Evolutionary conservation across 1,140 invertebrate species (phyloP), one percentile per base, ranked within the genome.

Genomic region (Hypothenemus hampei): DNA sequence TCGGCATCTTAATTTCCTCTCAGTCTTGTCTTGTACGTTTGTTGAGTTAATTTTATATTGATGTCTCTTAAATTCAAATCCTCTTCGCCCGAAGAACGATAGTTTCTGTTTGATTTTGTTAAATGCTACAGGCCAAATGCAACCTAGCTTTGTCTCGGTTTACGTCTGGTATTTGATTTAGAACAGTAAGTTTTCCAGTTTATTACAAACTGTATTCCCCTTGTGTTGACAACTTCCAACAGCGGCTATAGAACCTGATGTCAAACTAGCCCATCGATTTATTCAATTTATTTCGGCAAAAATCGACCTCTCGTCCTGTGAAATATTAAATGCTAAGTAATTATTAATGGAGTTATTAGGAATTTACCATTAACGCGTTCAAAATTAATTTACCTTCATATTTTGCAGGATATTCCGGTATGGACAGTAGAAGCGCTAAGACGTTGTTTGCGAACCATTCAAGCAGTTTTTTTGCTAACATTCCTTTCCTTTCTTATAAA

Each of bases 111-210:
- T 53, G 16, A 36, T 50, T 53, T 54, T 23, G 37, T 47, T 44
- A 54, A 52, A 44, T 57, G 46, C 48, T 51, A 31, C 20, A 37
- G 52, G 49, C 36, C 37, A 39, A 51, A 44, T 46, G 19, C 40
- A 43, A 47, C 48, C 45, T 54, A 51, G 39, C 49, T 51, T 53
- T 47, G 39, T 52, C 54, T 51, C 39, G 43, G 43, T 54, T 46
- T 48, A 61, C 29, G n/a, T 44, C 55, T 35, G 51, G 51, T 57
- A 57, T 57, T 57, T 50, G 55, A 57, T 47, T 50, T 57, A 50
- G 44, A 45, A 57, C 36, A 29, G 44, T 31, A 40, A 57, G 48
- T 43, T 56, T 49, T 43, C 45, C 45, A 44, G 18, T 51, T 37
- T 50, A 50, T 47, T 40, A 39, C 47, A 36, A 57, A 57, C 47